These are phyloP conservation scores for Plebejus argus DNA, from an alignment of 2,888 invertebrate genomes.

Conservation along the genomic window DNA sequence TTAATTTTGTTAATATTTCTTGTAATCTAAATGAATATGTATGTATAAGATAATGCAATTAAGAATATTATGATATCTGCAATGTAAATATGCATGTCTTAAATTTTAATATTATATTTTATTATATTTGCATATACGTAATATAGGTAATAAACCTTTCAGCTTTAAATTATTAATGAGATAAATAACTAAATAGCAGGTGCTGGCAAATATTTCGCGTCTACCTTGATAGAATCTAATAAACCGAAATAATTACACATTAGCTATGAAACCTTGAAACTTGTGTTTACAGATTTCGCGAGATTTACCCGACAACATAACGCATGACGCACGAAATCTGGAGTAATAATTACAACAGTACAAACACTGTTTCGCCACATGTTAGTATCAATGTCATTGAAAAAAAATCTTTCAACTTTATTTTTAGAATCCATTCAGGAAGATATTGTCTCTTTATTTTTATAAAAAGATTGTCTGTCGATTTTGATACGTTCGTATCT, in stretches of 20 bases:
- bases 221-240: constrained; percentile 13
- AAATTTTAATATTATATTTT: no score
- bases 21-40: neutral
- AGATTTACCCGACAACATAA: neutral
- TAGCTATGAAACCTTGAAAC: constrained; percentile 13
- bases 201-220: neutral
- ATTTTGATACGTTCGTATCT: neutral
- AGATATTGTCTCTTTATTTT: neutral
- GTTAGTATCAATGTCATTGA: neutral
- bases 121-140: no score
- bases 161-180: neutral
- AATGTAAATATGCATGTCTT: no score
- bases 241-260: constrained; percentile 18
- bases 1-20: neutral
- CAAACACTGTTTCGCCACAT: constrained; percentile 1
- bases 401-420: neutral
- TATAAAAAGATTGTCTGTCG: no score
- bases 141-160: neutral
- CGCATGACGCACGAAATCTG: constrained; percentile 3
- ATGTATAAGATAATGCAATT: neutral
- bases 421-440: neutral
- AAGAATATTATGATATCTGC: no score
- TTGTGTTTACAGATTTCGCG: constrained; percentile 21
- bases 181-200: neutral
- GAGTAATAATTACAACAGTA: constrained; percentile 4